These are phyloP conservation scores for Zosterops pallidus DNA, from an alignment of 2,113 vertebrate species.

Conservation along the genomic window DNA sequence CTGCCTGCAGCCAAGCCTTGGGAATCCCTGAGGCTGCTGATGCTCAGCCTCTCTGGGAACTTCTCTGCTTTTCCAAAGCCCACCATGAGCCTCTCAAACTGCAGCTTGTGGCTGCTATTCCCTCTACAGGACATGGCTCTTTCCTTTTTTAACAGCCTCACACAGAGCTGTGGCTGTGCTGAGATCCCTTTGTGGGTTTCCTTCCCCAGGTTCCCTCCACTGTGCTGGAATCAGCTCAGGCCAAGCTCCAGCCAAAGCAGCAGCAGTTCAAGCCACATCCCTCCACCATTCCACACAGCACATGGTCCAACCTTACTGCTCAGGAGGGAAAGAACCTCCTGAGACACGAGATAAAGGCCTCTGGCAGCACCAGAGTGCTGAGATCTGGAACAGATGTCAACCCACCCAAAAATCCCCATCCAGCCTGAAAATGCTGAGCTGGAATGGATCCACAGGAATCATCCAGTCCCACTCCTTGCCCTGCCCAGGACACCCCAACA, in stretches of 20 bases:
- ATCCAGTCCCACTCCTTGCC: background rate
- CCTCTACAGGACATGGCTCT: background rate
- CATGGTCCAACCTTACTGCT: fast-evolving
- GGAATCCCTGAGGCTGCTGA: background rate
- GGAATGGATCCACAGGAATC: background rate
- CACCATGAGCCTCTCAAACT: background rate
- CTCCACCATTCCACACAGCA: background rate
- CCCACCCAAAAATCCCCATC: fast-evolving
- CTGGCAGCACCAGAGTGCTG: background rate
- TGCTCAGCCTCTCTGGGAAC: background rate
- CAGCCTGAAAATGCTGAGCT: background rate
- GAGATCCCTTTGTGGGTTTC: background rate
- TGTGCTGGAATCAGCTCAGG: fast-evolving
- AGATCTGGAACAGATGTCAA: background rate
- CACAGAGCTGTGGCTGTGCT: background rate
- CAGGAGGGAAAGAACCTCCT: background rate
- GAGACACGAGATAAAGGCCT: background rate
- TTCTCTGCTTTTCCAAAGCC: background rate
- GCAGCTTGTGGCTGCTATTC: background rate
- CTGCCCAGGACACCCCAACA: background rate
- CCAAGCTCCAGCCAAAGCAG: background rate
- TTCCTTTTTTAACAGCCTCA: background rate
- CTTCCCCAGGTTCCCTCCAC: background rate
- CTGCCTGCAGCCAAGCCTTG: background rate
- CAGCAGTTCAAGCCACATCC: background rate